Conservation (phyloP, 2,888 invertebrate species). For the Miltochrista miniata region DNA sequence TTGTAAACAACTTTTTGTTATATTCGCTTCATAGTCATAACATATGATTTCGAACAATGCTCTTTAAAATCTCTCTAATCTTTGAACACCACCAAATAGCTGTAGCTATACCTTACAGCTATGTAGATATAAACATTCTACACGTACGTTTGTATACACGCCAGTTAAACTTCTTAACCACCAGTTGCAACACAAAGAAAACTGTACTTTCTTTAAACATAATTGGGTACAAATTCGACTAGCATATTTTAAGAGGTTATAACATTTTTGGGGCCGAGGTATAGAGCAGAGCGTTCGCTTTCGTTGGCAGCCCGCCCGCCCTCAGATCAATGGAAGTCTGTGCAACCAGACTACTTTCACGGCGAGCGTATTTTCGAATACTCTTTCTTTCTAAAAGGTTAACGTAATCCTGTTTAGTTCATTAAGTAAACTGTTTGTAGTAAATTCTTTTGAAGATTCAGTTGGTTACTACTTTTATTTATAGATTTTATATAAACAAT, state of each 20-base stretch:
- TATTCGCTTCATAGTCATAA: background rate
- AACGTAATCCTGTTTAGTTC: constrained; percentile 35
- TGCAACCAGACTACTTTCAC: constrained; percentile 70
- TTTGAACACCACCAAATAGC: constrained; percentile 49
- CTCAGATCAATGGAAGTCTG: constrained; percentile 75
- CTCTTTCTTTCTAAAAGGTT: constrained; percentile 44
- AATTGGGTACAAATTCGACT: constrained; percentile 20
- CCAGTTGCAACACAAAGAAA: constrained; percentile 8
- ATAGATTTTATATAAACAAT: constrained; percentile 2
- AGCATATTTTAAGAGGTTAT: constrained; percentile 14
- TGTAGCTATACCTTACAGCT: constrained; percentile 33
- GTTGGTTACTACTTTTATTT: constrained; percentile 14
- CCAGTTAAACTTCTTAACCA: constrained; percentile 11
- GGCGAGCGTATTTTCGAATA: constrained; percentile 57
- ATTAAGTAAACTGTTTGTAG: constrained; percentile 33
- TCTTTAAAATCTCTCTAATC: constrained; percentile 50
- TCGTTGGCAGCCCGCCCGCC: constrained; percentile 65
- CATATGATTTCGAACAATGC: constrained; percentile 25
- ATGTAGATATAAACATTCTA: constrained; percentile 34
- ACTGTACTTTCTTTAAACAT: constrained; percentile 13
- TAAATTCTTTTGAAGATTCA: constrained; percentile 27
- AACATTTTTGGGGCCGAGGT: constrained; percentile 17
- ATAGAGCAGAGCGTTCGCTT: constrained; percentile 63
- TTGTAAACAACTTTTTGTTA: too few species aligned
- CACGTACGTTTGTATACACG: constrained; percentile 34